phyloP scores from a whole-genome alignment of 2,113 vertebrate species.

The Sphaerodactylus townsendi region DNA sequence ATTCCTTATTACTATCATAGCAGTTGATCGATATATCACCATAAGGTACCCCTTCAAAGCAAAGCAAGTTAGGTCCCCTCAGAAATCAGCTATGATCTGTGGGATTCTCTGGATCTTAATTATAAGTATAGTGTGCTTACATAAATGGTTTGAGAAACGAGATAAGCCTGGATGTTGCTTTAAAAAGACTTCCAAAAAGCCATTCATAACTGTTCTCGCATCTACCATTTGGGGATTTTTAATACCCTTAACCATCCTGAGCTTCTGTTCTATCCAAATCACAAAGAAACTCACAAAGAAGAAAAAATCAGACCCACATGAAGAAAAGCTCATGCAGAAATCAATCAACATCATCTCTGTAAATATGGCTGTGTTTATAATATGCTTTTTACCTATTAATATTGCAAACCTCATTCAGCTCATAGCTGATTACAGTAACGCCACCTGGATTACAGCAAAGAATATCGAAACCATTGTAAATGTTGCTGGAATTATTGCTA shows the following conservation, averaged over 20 bases:
- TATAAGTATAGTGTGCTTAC: slow-evolving; percentile 10
- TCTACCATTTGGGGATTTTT: slow-evolving; percentile 47
- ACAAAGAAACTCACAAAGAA: slow-evolving; percentile 51
- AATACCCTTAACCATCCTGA: slow-evolving; percentile 45
- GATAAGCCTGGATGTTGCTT: slow-evolving; percentile 45
- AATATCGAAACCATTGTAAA: slow-evolving; percentile 45
- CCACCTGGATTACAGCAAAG: slow-evolving; percentile 23
- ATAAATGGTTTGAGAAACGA: slow-evolving; percentile 4
- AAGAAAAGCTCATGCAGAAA: slow-evolving; percentile 37
- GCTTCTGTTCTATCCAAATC: slow-evolving; percentile 60
- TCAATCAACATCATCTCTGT: slow-evolving; percentile 56
- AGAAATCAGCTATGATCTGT: slow-evolving; percentile 60
- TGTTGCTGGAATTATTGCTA: slow-evolving; percentile 37
- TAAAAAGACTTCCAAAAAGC: slow-evolving; percentile 17
- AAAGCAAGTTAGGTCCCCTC: slow-evolving; percentile 27
- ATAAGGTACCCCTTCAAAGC: slow-evolving; percentile 68
- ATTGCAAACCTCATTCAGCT: slow-evolving; percentile 54
- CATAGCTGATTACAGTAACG: background rate
- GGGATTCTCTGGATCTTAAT: slow-evolving; percentile 63
- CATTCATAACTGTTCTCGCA: background rate
- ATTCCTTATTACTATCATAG: slow-evolving; percentile 48
- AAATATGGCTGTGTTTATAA: slow-evolving; percentile 61
- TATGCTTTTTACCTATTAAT: slow-evolving; percentile 70
- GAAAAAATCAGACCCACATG: background rate
- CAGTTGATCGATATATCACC: slow-evolving; percentile 64